Evolutionary conservation across 1,140 invertebrate genomes (phyloP).

Genomic region (Wiebesia pumilae): DNA sequence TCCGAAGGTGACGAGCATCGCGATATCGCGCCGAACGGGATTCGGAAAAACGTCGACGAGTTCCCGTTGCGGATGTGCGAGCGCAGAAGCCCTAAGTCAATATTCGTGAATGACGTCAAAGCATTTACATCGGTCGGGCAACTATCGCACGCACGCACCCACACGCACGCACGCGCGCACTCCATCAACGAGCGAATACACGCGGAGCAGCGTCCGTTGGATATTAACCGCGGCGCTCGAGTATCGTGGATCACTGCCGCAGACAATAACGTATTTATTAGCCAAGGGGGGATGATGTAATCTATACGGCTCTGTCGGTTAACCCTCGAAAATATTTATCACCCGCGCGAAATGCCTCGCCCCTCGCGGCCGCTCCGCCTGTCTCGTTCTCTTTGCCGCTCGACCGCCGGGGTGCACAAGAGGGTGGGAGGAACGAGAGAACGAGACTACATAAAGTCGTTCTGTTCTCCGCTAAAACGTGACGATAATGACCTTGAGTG

Average conservation of each 20-base stretch:
- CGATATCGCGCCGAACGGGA: no score
- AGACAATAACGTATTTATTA: conserved; percentile 68
- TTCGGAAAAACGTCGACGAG: not conserved
- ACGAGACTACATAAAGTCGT: conserved; percentile 44
- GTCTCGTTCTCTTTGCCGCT: not conserved
- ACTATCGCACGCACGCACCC: not conserved
- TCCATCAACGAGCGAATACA: no score
- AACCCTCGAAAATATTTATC: conserved; percentile 67
- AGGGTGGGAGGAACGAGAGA: not conserved
- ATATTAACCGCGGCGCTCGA: conserved; percentile 1
- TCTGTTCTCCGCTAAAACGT: conserved; percentile 49
- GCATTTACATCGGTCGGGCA: not conserved
- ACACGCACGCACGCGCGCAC: not conserved
- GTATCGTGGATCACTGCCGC: conserved; percentile 39
- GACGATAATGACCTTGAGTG: conserved; percentile 56
- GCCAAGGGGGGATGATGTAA: conserved; percentile 61
- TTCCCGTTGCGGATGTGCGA: not conserved
- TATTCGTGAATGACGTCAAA: conserved; percentile 33
- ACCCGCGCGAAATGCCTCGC: conserved; percentile 55
- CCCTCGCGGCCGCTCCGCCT: not conserved
- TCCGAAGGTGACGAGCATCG: no score
- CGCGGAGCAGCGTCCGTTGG: not conserved
- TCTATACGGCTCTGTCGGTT: conserved; percentile 62
- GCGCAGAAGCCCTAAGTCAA: conserved; percentile 36
- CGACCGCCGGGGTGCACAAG: no score